phyloP scores from a whole-genome alignment of 2,113 vertebrate genomes.

The Catharus bicknelli region DNA sequence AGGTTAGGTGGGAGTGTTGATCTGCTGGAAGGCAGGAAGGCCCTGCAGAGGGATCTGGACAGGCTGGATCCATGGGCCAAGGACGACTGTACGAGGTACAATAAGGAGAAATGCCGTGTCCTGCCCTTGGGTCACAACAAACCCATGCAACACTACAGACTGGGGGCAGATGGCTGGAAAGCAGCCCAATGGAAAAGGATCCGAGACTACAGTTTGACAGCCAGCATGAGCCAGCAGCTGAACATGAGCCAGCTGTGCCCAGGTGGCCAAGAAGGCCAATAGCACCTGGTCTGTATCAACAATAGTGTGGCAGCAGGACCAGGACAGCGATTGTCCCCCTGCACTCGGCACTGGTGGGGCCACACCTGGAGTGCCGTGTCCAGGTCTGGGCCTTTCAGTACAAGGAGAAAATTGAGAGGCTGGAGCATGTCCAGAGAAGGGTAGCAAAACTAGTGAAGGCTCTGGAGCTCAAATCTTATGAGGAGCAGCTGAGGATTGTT shows the following conservation, averaged over 20 bases:
- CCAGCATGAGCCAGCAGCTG: not conserved
- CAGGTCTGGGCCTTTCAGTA: not conserved
- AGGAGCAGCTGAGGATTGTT: not conserved
- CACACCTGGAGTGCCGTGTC: accelerated
- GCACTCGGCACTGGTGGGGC: not conserved
- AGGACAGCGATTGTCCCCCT: not conserved
- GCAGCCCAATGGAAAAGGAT: not conserved
- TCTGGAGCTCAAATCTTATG: not conserved
- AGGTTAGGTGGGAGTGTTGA: accelerated
- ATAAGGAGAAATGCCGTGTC: accelerated
- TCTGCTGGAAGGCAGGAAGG: not conserved
- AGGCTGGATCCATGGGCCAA: accelerated
- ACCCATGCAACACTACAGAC: accelerated
- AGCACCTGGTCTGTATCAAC: not conserved
- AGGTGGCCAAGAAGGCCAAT: not conserved
- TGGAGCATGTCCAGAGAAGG: not conserved
- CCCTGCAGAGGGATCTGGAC: not conserved
- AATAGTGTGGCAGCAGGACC: not conserved
- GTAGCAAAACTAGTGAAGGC: not conserved
- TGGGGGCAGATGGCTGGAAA: not conserved
- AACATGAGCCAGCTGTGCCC: not conserved
- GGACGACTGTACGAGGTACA: not conserved
- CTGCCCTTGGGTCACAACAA: not conserved
- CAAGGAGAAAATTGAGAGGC: not conserved
- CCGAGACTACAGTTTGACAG: not conserved